Percentiles rank a stretch among this genome's conserved stretches.
Evolutionary conservation across 2,888 invertebrate genomes (phyloP).

Genomic region (Ophion ellenae): DNA sequence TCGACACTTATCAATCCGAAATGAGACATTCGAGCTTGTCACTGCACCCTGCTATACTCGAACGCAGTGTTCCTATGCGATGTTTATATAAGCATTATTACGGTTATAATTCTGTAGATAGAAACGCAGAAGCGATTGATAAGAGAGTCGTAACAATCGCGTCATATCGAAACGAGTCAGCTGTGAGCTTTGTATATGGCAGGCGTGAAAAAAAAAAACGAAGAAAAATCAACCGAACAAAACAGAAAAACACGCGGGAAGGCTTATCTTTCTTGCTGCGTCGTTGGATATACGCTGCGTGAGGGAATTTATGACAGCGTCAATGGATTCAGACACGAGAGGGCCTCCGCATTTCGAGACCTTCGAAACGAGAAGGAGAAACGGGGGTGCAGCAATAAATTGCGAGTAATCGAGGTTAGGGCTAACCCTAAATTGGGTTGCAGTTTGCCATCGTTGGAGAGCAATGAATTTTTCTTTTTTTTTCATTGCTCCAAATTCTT

Average conservation of each 20-base stretch:
- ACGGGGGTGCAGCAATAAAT: no score
- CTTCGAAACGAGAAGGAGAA: no score
- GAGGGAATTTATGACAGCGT: background rate
- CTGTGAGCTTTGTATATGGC: conserved; percentile 44
- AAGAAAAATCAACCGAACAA: background rate
- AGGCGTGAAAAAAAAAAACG: background rate
- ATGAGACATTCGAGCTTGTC: conserved; percentile 58
- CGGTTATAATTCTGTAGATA: conserved; percentile 48
- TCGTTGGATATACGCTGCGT: background rate
- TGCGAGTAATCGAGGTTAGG: no score
- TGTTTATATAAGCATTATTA: conserved; percentile 17
- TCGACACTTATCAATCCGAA: conserved; percentile 57
- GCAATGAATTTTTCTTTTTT: no score
- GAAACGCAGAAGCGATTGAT: conserved; percentile 50
- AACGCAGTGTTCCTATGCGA: background rate
- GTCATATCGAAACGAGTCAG: conserved; percentile 60
- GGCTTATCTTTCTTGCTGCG: conserved; percentile 12
- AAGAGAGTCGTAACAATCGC: conserved; percentile 64
- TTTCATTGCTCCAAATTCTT: no score
- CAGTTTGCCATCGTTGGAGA: no score
- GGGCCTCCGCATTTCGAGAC: background rate
- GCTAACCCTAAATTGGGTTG: background rate
- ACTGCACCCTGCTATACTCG: background rate
- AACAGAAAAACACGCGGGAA: conserved; percentile 1
- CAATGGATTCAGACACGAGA: no score